These are phyloP conservation scores for Hepsetus odoe DNA, from an alignment of 2,113 vertebrate species.

Conservation along the genomic window DNA sequence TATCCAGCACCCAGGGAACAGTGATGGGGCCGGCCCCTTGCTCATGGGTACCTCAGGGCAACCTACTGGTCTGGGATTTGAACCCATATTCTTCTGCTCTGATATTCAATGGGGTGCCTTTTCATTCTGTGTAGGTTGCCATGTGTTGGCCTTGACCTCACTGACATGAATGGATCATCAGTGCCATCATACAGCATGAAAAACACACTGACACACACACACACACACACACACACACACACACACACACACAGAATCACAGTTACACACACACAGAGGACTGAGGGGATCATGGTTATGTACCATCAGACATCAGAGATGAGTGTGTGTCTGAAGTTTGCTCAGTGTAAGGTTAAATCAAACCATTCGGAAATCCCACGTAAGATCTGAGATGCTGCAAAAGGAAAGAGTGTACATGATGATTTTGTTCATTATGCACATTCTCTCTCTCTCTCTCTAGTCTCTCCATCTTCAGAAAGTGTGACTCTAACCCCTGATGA, in stretches of 20 bases:
- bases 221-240: background rate
- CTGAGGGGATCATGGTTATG: background rate
- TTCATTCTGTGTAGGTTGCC: no score
- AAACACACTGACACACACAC: background rate
- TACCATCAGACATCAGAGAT: slow-evolving; percentile 1
- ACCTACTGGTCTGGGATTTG: no score
- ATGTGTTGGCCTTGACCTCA: no score
- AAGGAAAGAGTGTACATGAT: no score
- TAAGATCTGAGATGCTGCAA: background rate
- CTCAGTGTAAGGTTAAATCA: background rate
- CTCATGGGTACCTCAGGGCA: no score
- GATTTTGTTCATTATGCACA: no score
- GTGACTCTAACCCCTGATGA: slow-evolving; percentile 77
- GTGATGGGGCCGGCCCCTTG: no score
- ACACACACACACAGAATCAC: background rate
- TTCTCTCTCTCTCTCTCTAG: slow-evolving; percentile 38
- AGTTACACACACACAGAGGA: background rate
- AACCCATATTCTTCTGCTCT: no score
- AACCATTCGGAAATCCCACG: background rate
- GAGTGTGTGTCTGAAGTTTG: background rate
- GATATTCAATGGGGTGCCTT: no score
- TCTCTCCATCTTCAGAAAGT: slow-evolving; percentile 68
- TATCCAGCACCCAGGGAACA: no score
- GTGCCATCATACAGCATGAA: no score
- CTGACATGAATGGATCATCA: no score